Conservation (phyloP, 1,140 invertebrate species). For the Drosophila sechellia region DNA sequence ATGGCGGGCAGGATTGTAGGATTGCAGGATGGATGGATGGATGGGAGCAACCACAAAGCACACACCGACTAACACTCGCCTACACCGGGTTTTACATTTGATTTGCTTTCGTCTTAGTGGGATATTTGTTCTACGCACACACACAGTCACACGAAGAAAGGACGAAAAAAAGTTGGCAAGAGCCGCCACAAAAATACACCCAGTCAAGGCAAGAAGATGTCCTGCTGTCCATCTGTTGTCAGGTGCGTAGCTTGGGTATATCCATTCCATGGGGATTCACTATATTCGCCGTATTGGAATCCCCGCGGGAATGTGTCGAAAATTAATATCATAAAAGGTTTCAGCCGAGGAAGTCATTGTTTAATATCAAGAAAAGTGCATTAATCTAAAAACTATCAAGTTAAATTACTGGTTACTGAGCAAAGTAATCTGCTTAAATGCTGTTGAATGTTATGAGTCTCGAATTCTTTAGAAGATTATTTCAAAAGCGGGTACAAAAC, state of each 20-base stretch:
- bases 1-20: not conserved
- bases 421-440: no score
- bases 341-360: not conserved
- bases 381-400: no score
- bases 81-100: slow-evolving; percentile 66
- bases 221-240: slow-evolving; percentile 32
- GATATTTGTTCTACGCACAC: slow-evolving; percentile 67
- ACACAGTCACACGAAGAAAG: slow-evolving; percentile 3
- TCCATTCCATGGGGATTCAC: slow-evolving; percentile 16
- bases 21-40: not conserved
- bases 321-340: slow-evolving; percentile 1
- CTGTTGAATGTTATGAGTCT: no score
- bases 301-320: no score
- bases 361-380: no score
- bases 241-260: slow-evolving; percentile 29
- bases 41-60: slow-evolving; percentile 41
- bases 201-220: slow-evolving; percentile 32
- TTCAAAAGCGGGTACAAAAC: no score
- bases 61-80: slow-evolving; percentile 1
- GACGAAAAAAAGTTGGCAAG: not conserved
- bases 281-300: not conserved
- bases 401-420: no score
- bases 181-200: slow-evolving; percentile 37
- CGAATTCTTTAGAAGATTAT: no score
- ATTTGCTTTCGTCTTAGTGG: slow-evolving; percentile 72